Conservation (phyloP, 2,113 vertebrate species). For the Charina bottae region DNA sequence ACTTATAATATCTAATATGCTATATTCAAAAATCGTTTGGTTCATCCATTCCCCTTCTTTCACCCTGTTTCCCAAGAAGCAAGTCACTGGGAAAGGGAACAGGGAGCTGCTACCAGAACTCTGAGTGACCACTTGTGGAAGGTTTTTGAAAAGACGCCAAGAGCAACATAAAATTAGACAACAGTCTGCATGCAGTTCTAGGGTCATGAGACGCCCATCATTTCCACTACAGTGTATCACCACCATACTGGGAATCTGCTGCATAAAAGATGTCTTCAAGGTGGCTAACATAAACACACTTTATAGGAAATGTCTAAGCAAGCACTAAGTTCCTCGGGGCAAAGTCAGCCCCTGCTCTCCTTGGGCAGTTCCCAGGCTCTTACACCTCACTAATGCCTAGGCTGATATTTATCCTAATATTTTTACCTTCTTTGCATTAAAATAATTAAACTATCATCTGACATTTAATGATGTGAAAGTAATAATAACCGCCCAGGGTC, state of each 20-base stretch:
- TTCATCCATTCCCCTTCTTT: not conserved
- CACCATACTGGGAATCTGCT: not conserved
- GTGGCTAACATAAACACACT: not conserved
- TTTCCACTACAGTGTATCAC: not conserved
- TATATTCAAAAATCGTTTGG: not conserved
- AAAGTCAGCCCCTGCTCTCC: not conserved
- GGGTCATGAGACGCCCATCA: not conserved
- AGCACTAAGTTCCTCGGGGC: not conserved
- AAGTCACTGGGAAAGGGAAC: not conserved
- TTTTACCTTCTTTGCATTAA: not conserved
- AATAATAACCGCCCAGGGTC: too few species aligned
- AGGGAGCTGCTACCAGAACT: not conserved
- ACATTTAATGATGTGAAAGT: conserved; percentile 17
- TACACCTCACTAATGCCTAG: not conserved
- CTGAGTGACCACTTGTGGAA: not conserved
- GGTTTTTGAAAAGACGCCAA: not conserved
- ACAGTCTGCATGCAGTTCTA: not conserved
- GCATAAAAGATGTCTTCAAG: not conserved
- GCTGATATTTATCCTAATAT: not conserved
- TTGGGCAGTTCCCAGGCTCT: too few species aligned
- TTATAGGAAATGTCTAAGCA: not conserved
- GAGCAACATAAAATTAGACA: not conserved
- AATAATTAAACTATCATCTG: conserved; percentile 30
- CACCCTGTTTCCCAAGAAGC: not conserved
- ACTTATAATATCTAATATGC: not conserved